Base-by-base conservation (phyloP, 64 coral and sea anemone species). In the Dendrophyllia cribrosa region DNA sequence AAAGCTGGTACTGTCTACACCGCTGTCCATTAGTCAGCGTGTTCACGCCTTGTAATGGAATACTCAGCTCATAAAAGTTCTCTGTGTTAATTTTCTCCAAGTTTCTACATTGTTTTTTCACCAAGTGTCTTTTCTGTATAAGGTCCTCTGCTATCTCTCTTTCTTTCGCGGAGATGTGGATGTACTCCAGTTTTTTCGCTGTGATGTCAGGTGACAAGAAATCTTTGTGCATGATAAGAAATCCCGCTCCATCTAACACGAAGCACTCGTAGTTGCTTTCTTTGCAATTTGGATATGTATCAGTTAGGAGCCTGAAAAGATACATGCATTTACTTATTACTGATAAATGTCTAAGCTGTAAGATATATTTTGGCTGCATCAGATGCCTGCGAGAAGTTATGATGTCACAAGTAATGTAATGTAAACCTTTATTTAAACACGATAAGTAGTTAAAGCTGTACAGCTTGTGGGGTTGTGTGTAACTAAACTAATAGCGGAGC, bases 151-250 rank as follows among this genome's bases (percentile, higher is more conserved):
- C 68, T 3, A 74, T 22, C 16, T 72, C 51, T 62, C 59, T 74
- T 58, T 74, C 68, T 14, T 74, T 88, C 21, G n/a, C 69, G 1
- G 68, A 75, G 51, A 88, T 88, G 72, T 88, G 86, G 24, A 88
- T 69, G 52, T 88, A 58, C 52, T 88, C 86, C 50, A 88, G 68
- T 0, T 7, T 17, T 20, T 43, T 48, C 8, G 48, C 14, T 11
- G 9, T 59, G 4, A 74, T 88, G 11, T 74, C 50, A 6, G 86
- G 86, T 20, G 6, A 12, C 11, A 88, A 5, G 58, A 88, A 88
- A 59, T 88, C 86, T n/a, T 74, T 2, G 70, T 88, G 86, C 52
- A 88, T 74, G 14, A 76, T 63, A 0, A 88, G 58, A 13, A 88
- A 74, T 4, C 86, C 86, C 26, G 68, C 72, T 34, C 14, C 14